Evolutionary conservation across 2,888 invertebrate genomes (phyloP).

Genomic region (Cephus runcator): DNA sequence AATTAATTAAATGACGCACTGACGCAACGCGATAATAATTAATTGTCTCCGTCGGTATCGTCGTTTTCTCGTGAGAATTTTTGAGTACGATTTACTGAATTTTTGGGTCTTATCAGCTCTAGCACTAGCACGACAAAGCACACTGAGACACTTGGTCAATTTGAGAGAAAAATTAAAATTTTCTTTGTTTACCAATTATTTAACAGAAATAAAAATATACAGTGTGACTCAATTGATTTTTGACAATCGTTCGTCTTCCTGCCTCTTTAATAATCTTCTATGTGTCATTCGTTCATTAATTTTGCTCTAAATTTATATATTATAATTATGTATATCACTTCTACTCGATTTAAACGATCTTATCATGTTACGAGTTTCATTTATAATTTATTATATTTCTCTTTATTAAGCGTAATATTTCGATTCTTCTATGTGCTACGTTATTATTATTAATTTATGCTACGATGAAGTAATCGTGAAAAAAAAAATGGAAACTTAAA

Average conservation of each 20-base stretch:
- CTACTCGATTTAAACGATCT: constrained; percentile 1
- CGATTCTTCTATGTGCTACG: constrained; percentile 42
- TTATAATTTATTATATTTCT: constrained; percentile 19
- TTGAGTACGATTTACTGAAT: neutral
- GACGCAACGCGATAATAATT: neutral
- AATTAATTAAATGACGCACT: neutral
- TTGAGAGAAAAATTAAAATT: neutral
- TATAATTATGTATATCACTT: constrained; percentile 13
- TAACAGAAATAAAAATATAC: neutral
- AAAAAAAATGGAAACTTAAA: neutral
- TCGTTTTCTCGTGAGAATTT: neutral
- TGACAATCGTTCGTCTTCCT: neutral
- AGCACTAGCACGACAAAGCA: constrained; percentile 2
- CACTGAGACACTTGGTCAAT: neutral
- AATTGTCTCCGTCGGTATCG: neutral
- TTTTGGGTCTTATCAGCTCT: constrained; percentile 1
- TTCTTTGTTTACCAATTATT: neutral
- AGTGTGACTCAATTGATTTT: neutral
- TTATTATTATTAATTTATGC: neutral
- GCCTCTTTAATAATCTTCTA: neutral
- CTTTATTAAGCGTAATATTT: constrained; percentile 54
- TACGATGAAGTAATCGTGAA: constrained; percentile 1
- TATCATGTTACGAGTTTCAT: neutral
- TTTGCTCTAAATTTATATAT: constrained; percentile 25
- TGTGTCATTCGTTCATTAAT: neutral